Base-by-base conservation (phyloP, 2,797 vertebrate species). In the Phataginus tetradactyla region DNA sequence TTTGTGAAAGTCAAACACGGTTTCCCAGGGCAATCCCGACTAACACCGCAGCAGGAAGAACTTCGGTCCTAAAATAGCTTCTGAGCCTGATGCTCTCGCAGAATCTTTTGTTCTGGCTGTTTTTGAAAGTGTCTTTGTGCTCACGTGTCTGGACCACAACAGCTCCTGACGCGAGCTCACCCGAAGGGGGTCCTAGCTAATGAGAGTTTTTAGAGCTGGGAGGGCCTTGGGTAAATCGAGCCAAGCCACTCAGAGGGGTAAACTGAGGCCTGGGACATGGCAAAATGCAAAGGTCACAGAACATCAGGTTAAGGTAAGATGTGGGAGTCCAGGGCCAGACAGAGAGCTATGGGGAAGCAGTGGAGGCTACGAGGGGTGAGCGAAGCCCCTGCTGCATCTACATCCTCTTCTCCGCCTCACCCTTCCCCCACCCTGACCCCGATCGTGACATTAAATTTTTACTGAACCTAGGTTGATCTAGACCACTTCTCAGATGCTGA, bases 1-100 rank as follows among this genome's bases (percentile, higher is more conserved):
- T 80, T 59, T 42, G 94, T 59, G 96, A 39, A 59, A 84, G 80
- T 55, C 83, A 68, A 34, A 68, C 90, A 13, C 0, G 1, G 57
- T 49, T 69, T 87, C 86, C 95, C 86, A 49, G 95, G 84, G 84
- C 87, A 1, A 63, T 61, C 49, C 87, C 63, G 3, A 20, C 2
- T 7, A 61, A 15, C 8, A 0, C 64, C 0, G 49, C n/a, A 4
- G 59, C 21, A 2, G 13, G 2, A 25, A 37, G 88, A 0, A 7
- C 75, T 68, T 10, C 20, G 84, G 63, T 37, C 90, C 94, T 97
- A 69, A 79, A 95, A 92, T n/a, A 87, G 91, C 71, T 53, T 37
- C 95, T 39, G 4, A 74, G 75, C 27, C 59, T 1, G 88, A 3
- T 1, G 77, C 66, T 5, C 3, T 21, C 88, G 1, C 61, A 0